Percentiles rank a stretch among this genome's conserved stretches.
Evolutionary conservation across 2,797 vertebrate species (phyloP).

Genomic region (Australoheros facetus): DNA sequence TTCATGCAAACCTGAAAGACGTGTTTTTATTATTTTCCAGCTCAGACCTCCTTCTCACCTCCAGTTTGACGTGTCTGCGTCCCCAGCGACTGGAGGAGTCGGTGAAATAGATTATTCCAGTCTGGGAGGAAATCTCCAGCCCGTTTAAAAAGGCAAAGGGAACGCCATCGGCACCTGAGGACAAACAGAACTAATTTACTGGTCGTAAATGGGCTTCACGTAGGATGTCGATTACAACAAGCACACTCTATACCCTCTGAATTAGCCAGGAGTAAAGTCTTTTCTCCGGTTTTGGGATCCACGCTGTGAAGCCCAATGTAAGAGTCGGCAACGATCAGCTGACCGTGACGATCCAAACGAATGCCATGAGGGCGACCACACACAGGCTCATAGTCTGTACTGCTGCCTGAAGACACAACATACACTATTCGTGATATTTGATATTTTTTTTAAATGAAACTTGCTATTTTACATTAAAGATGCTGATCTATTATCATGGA

Average conservation of each 20-base stretch:
- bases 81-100: constrained; percentile 84
- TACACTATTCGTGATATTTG: neutral
- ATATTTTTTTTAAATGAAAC: neutral
- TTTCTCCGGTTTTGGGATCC: constrained; percentile 73
- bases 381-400: constrained; percentile 72
- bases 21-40: neutral
- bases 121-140: constrained; percentile 76
- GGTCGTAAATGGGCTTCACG: neutral
- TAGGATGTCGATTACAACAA: neutral
- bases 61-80: constrained; percentile 78
- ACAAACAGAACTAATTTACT: neutral
- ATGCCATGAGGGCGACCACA: constrained; percentile 80
- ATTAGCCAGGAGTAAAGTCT: constrained; percentile 72
- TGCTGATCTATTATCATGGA: neutral
- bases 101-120: constrained; percentile 79
- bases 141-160: constrained; percentile 82
- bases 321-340: constrained; percentile 79
- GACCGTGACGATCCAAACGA: constrained; percentile 64
- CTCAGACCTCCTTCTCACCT: constrained; percentile 57
- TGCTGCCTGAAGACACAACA: constrained; percentile 66
- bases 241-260: constrained; percentile 65
- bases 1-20: neutral
- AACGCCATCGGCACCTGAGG: constrained; percentile 72
- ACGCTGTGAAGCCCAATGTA: constrained; percentile 79
- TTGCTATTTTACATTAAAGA: neutral